Conservation (phyloP, 2,797 vertebrate genomes). For the Glyptemys insculpta region DNA sequence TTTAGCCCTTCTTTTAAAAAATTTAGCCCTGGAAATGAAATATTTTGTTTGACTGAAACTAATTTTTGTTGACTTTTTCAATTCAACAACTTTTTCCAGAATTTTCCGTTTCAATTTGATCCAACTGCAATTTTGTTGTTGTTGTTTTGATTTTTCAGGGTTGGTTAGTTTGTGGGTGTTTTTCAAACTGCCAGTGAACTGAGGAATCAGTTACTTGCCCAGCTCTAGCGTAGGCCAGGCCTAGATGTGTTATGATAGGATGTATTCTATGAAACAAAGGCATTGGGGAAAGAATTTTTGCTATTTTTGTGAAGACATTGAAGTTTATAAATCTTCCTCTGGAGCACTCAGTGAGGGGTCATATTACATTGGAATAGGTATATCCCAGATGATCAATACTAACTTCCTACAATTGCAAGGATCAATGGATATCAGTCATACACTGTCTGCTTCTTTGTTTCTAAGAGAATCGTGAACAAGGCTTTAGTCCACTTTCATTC, state of each 20-base stretch:
- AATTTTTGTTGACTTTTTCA: background rate
- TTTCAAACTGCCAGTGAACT: no score
- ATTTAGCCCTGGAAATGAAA: background rate
- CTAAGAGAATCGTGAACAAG: background rate
- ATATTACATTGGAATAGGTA: accelerated
- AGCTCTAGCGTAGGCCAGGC: no score
- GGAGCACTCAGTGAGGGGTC: background rate
- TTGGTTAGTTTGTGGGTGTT: background rate
- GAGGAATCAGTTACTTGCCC: no score
- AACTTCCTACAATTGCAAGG: background rate
- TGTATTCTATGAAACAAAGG: no score
- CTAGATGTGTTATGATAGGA: no score
- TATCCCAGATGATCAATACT: background rate
- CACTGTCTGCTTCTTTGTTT: background rate
- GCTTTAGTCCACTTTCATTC: background rate
- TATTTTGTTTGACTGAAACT: background rate
- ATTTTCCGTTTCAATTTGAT: background rate
- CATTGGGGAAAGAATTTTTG: no score
- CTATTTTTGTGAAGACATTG: no score
- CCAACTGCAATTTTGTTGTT: background rate
- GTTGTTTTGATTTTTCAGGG: background rate
- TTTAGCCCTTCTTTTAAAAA: background rate
- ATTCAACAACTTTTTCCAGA: background rate
- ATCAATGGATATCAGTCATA: background rate
- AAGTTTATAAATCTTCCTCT: no score